phyloP scores from a whole-genome alignment of 37 sponge, comb jelly and placozoan genomes.

The Theonella swinhoei region DNA sequence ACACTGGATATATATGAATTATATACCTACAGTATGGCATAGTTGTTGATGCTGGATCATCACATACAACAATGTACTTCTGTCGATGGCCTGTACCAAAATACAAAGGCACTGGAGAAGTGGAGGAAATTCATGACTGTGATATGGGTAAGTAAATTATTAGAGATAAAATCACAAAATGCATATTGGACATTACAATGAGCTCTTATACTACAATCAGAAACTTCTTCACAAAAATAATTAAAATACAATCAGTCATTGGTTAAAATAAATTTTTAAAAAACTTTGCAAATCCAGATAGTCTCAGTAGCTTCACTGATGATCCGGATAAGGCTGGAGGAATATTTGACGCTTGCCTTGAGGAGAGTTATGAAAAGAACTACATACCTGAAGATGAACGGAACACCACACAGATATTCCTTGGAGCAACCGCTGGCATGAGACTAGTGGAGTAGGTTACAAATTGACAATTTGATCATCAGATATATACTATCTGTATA shows the following conservation, averaged over 20 bases:
- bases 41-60: conserved; percentile 85
- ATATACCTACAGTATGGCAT: conserved; percentile 78
- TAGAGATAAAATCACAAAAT: no score
- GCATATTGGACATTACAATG: no score
- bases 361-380: neutral
- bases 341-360: neutral
- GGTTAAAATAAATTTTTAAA: no score
- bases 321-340: conserved; percentile 1
- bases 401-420: conserved; percentile 20
- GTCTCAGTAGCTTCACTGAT: conserved; percentile 7
- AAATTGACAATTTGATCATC: no score
- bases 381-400: neutral
- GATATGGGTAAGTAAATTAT: no score
- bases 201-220: no score
- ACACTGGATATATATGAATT: no score
- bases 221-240: no score
- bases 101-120: neutral
- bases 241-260: no score
- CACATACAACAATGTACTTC: conserved; percentile 55
- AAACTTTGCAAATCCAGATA: conserved; percentile 10
- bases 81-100: conserved; percentile 57
- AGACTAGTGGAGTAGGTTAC: conserved; percentile 65
- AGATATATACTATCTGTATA: no score
- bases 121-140: neutral
- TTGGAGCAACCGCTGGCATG: conserved; percentile 88